Evolutionary conservation across 1,140 invertebrate species (phyloP), one percentile per base, ranked within the genome.

Genomic region (Ruditapes philippinarum): DNA sequence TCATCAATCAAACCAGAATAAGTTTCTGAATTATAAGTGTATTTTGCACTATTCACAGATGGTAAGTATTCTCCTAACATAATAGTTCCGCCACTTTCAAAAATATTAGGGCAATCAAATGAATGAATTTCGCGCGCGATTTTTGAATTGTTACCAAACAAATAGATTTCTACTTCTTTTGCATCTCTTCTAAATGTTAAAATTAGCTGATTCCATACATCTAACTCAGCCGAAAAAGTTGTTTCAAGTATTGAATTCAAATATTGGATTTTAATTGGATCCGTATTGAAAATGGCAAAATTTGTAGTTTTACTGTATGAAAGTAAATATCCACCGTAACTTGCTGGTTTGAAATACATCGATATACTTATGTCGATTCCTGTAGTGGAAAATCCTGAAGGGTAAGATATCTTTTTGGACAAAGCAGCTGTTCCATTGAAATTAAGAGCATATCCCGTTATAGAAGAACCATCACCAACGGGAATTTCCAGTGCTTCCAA

Each of bases 181-280:
- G 36, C 62, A 28, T 73, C 42, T 45, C 65, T 38, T 40, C 86
- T 68, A 40, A 91, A 89, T 25, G 90, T 90, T 22, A 93, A 28
- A 28, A 93, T 83, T 9, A 93, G 68, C 73, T 93, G 92, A 86
- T 92, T 93, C 92, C 92, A 93, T n/a, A 73, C 78, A 78, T 90
- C 40, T 19, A 89, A 45, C 2, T 70, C 68, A 3, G 83, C 33
- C n/a, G 49, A 65, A 22, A 86, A 42, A n/a, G 57, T 62, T 42
- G 90, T 91, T 28, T 28, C 17, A 14, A 90, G 14, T 17, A 45
- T 45, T 36, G 45, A 51, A 19, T 19, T 19, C 5, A 81, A 86
- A 78, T 85, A 93, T 22, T 82, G 38, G 25, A 93, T n/a, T 45
- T 54, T 84, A 17, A 93, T 73, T 0, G 90, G 90, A 38, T 68